These are phyloP conservation scores for Epistrophella euchroma DNA, from an alignment of 2,888 invertebrate genomes.

Conservation along the genomic window DNA sequence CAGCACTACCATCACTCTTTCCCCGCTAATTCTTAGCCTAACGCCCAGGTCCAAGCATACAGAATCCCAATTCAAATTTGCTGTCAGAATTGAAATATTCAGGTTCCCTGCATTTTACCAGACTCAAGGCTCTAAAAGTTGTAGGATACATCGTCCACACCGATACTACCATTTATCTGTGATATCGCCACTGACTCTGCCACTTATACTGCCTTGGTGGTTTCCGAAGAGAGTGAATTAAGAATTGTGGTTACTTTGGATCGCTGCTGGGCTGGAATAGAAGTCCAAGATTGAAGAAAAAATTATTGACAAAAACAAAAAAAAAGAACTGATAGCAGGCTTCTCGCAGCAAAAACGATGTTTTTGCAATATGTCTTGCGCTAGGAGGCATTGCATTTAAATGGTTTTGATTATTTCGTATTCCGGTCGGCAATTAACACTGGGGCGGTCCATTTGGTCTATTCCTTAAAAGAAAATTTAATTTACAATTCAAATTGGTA, in stretches of 20 bases:
- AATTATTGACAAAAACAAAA: not conserved
- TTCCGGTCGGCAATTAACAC: constrained; percentile 65
- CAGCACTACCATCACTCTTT: constrained; percentile 1
- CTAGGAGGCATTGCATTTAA: constrained; percentile 75
- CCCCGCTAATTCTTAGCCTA: not conserved
- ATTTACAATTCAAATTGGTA: constrained; percentile 72
- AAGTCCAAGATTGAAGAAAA: not conserved
- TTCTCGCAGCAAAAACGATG: constrained; percentile 10
- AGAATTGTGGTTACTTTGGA: constrained; percentile 35
- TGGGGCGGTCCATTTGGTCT: constrained; percentile 62
- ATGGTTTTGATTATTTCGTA: constrained; percentile 72
- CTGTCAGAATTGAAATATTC: constrained; percentile 47
- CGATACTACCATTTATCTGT: constrained; percentile 63
- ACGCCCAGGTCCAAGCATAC: constrained; percentile 44
- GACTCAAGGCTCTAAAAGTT: constrained; percentile 21
- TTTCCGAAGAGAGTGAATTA: constrained; percentile 28
- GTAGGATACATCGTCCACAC: constrained; percentile 42
- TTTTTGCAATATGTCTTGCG: constrained; percentile 48
- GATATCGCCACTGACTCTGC: constrained; percentile 47
- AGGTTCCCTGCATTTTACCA: constrained; percentile 60
- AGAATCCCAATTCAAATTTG: constrained; percentile 66
- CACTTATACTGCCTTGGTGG: constrained; percentile 43
- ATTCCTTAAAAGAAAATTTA: constrained; percentile 66
- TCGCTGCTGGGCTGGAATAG: not conserved
- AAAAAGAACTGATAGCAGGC: constrained; percentile 30